Base-by-base conservation (phyloP, 2,797 vertebrate species). In the Apogon hyalosoma region DNA sequence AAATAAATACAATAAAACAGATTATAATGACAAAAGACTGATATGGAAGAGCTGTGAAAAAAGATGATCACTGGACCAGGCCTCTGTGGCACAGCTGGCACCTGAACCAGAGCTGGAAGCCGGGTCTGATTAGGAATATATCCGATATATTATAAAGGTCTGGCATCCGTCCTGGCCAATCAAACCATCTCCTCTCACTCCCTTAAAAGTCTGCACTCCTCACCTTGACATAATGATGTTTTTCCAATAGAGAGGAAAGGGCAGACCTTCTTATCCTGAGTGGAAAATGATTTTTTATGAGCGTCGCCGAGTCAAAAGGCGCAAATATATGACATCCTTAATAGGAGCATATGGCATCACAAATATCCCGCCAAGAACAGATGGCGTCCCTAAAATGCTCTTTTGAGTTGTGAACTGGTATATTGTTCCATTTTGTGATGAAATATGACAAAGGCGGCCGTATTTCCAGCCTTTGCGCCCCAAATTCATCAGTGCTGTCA, bases 31-130 rank as follows among this genome's bases (percentile, higher is more conserved):
- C 4, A 28, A 28, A 28, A 28, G 6, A 28, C 24, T 1, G 24
- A 3, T 28, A 6, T 28, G 2, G 24, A 28, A 28, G 2, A 28
- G 24, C 4, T 24, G 4, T 24, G 21, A n/a, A 24, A 24, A 24
- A 24, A 24, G 21, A 24, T 24, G 21, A 24, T 24, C 31, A 36
- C 63, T 68, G 50, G 24, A 75, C 60, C 39, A 58, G 36, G 24
- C 71, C 85, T 77, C 75, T 83, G 73, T 76, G 71, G 76, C 82
- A 77, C 63, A 77, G 52, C 59, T 67, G 80, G 73, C 70, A 53
- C 66, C 55, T 45, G 48, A 1, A 6, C 59, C 12, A 4, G 56
- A 72, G 65, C 50, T 74, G 63, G 57, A 71, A 68, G 78, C 72
- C 14, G 36, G 65, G 53, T 80, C 73, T 82, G 71, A 81, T 81